A percentile compares a stretch with the other conserved stretches of the same genome.
Conservation (phyloP, 2,888 invertebrate genomes). For the Selenia dentaria region DNA sequence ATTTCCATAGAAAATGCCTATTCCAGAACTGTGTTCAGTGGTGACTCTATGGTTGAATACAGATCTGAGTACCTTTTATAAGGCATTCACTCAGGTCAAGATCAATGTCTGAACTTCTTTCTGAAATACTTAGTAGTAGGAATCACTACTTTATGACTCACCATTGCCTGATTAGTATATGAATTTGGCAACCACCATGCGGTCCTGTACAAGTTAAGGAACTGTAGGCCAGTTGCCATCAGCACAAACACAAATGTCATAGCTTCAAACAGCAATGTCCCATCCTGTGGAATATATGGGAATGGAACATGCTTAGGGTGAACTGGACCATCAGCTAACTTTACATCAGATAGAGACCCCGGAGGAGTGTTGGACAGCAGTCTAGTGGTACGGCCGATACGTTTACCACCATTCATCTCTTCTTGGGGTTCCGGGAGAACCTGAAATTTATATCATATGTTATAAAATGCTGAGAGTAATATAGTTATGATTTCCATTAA, state of each 20-base stretch:
- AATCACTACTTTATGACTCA: too few species aligned
- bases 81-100: too few species aligned
- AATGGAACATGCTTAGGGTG: conserved; percentile 93
- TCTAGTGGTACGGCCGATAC: conserved; percentile 51
- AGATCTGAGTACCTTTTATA: too few species aligned
- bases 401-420: conserved; percentile 63
- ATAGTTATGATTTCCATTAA: too few species aligned
- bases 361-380: conserved; percentile 44
- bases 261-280: conserved; percentile 93
- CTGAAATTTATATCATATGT: conserved; percentile 38
- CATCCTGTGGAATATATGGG: conserved; percentile 90
- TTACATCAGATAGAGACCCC: conserved; percentile 44
- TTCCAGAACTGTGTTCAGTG: too few species aligned
- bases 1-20: too few species aligned
- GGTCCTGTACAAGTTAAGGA: conserved; percentile 96
- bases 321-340: conserved; percentile 68
- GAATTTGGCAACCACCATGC: conserved; percentile 99
- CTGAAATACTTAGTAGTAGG: too few species aligned
- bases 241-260: conserved; percentile 93
- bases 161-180: conserved; percentile 94
- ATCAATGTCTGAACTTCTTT: too few species aligned
- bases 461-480: too few species aligned
- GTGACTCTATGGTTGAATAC: too few species aligned
- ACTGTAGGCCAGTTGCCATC: conserved; percentile 93
- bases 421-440: conserved; percentile 58